phyloP scores from a whole-genome alignment of 2,113 vertebrate species.

The Tapirus terrestris region DNA sequence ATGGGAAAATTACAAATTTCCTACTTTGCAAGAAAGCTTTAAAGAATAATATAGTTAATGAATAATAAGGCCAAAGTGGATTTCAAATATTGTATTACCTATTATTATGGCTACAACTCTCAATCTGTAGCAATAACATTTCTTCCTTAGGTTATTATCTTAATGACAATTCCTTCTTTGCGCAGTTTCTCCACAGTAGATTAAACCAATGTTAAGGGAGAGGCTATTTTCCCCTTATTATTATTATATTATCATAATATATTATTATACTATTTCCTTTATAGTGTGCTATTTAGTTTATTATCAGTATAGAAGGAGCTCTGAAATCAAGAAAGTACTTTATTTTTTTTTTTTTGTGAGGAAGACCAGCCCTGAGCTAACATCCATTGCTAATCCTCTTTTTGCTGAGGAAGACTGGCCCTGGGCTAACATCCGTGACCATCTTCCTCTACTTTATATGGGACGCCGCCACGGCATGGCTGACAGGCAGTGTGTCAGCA shows the following conservation, averaged over 20 bases:
- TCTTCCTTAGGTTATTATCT: conserved; percentile 8
- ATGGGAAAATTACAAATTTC: conserved; percentile 5
- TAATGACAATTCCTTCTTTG: neutral
- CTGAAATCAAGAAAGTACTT: conserved; percentile 33
- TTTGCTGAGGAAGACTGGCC: too few relatives aligned
- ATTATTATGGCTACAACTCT: neutral
- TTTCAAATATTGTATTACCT: neutral
- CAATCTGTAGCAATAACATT: neutral
- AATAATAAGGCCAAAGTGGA: neutral
- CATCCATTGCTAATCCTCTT: too few relatives aligned
- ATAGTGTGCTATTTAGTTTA: conserved; percentile 21
- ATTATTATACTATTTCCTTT: neutral
- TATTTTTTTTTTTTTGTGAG: neutral
- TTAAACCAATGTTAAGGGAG: neutral
- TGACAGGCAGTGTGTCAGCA: too few relatives aligned
- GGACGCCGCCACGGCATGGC: too few relatives aligned
- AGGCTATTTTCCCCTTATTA: neutral
- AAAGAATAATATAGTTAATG: neutral
- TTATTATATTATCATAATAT: neutral
- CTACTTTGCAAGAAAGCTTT: conserved; percentile 34
- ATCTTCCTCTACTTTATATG: too few relatives aligned
- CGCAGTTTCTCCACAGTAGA: conserved; percentile 30
- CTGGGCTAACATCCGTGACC: too few relatives aligned
- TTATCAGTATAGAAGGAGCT: neutral
- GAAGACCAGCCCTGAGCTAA: too few relatives aligned